Evolutionary conservation across 2,113 vertebrate species (phyloP).

Genomic region (Gallinago undulata): DNA sequence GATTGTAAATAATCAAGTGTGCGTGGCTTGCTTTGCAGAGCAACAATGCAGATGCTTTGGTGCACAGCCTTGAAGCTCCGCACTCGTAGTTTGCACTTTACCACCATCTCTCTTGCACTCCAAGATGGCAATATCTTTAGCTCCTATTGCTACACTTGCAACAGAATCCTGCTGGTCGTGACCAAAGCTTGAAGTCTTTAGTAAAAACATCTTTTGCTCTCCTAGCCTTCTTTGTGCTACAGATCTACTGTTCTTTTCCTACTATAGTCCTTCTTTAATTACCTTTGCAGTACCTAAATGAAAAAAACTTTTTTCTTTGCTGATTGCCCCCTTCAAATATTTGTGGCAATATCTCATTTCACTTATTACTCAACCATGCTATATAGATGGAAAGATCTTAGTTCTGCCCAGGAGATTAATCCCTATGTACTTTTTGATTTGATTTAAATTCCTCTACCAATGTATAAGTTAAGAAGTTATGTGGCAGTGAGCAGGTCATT

Average conservation of each 20-base stretch:
- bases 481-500: background rate
- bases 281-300: background rate
- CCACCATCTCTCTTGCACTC: background rate
- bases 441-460: conserved; percentile 8
- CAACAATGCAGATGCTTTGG: background rate
- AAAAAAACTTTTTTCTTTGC: background rate
- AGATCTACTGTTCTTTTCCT: background rate
- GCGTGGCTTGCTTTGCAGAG: background rate
- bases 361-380: background rate
- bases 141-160: background rate
- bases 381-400: background rate
- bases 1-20: background rate
- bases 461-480: background rate
- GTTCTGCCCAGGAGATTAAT: conserved; percentile 27
- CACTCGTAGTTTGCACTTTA: fast-evolving
- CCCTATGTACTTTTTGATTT: background rate
- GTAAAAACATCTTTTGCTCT: background rate
- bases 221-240: background rate
- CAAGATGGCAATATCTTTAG: background rate
- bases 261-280: background rate
- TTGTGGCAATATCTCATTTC: background rate
- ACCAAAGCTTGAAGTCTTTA: background rate
- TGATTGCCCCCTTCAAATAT: background rate
- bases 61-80: background rate
- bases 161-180: background rate